A percentile compares a stretch with the other conserved stretches of the same genome.
Evolutionary conservation across 2,113 vertebrate genomes (phyloP).

Genomic region (Sprattus sprattus): DNA sequence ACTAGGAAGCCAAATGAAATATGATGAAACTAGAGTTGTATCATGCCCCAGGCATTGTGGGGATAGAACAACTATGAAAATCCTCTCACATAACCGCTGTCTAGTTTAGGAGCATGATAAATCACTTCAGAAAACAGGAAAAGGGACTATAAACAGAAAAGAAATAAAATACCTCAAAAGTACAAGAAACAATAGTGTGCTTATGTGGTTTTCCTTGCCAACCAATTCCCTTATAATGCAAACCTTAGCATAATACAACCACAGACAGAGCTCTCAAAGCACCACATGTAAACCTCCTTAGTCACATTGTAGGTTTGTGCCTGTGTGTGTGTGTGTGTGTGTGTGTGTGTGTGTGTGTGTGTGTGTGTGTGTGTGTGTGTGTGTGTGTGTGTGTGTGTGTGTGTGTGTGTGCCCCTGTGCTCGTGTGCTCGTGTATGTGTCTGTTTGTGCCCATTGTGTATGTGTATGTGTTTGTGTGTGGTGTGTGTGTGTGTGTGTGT

Average conservation of each 20-base stretch:
- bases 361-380: background rate
- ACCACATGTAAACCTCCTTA: background rate
- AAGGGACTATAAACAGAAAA: background rate
- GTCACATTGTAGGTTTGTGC: background rate
- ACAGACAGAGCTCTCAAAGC: background rate
- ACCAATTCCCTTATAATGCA: background rate
- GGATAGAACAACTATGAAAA: background rate
- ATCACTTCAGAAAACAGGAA: background rate
- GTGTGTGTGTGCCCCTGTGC: background rate
- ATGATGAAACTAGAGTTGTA: background rate
- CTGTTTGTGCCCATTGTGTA: background rate
- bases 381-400: background rate
- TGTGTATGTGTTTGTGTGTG: background rate
- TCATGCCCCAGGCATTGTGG: background rate
- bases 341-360: background rate
- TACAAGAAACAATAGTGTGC: background rate
- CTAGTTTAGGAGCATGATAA: constrained; percentile 8
- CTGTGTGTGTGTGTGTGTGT: constrained; percentile 9
- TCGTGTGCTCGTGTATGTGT: background rate
- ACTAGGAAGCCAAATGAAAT: background rate
- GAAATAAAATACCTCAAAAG: background rate
- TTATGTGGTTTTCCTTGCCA: background rate
- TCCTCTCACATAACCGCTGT: background rate
- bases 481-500: background rate
- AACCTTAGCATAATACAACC: background rate